Base-by-base conservation (phyloP, 2,797 vertebrate genomes). In the Pseudomugil tenellus region DNA sequence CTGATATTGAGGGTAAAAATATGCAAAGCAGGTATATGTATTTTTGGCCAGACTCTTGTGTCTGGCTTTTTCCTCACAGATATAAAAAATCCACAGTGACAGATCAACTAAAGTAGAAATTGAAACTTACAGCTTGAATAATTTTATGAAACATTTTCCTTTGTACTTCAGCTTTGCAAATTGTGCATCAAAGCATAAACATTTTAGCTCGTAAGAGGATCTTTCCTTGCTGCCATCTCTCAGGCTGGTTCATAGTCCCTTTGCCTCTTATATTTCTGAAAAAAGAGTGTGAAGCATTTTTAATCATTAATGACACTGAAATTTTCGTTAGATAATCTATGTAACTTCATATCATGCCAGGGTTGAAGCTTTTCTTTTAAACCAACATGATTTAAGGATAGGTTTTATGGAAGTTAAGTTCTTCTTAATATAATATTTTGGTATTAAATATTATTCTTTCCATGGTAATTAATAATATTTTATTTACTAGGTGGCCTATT, bases 81-180 rank as follows among this genome's bases (percentile, higher is more conserved):
- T 66, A 80, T 67, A 77, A 82, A 78, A 63, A 62, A 41, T 35
- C 34, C 23, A 34, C 69, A 41, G 53, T 57, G 72, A 62, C 59
- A 70, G 54, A 66, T 39, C 77, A 65, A 35, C 37, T 70, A 59
- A 84, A 84, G 79, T 80, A 74, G 74, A 87, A 86, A 86, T 81
- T 86, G 75, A 87, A 87, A 84, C 63, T 65, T 85, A 68, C 66
- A 75, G 84, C 83, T 83, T 83, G 72, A 84, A 83, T 78, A 89
- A 79, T 89, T 87, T 79, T 67, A 76, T 82, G 32, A 70, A 83
- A 77, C 60, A 48, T 80, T 81, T 80, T 78, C 72, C 57, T 84
- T 83, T 85, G 77, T 80, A 58, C 58, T 78, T 48, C 66, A 63
- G 83, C 79, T 84, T 84, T 84, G 73, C 69, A 76, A 77, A 81